Percentiles rank a stretch among this genome's conserved stretches.
phyloP scores from a whole-genome alignment of 2,888 invertebrate species.

The Digitonthophagus gazella region DNA sequence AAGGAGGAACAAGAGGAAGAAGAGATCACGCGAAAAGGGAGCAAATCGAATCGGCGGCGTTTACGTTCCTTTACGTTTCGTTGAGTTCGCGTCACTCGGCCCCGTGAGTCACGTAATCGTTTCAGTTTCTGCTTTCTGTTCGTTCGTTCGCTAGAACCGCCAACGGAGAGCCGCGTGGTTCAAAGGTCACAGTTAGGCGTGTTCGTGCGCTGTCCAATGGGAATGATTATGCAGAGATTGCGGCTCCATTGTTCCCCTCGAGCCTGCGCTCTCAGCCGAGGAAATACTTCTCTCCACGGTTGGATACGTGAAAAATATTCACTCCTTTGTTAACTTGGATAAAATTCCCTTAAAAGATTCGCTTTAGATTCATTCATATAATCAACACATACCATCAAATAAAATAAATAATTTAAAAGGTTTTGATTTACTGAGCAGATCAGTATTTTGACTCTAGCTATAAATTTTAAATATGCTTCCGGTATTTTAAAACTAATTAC shows the following conservation, averaged over 20 bases:
- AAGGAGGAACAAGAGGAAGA: too few species aligned
- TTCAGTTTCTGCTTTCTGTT: not conserved
- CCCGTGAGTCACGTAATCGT: constrained; percentile 5
- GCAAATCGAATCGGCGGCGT: too few species aligned
- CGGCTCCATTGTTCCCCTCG: not conserved
- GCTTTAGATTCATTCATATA: too few species aligned
- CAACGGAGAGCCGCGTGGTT: constrained; percentile 20
- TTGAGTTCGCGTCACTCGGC: not conserved
- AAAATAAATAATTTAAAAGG: too few species aligned
- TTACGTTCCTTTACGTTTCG: too few species aligned
- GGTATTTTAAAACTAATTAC: not conserved
- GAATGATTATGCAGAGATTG: constrained; percentile 17
- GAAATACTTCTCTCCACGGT: not conserved
- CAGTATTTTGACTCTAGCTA: not conserved
- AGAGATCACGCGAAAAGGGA: not conserved
- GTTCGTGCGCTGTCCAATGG: constrained; percentile 24
- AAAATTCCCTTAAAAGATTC: too few species aligned
- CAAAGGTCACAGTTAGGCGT: constrained; percentile 32
- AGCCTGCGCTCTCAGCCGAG: not conserved
- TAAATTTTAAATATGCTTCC: not conserved
- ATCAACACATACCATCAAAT: too few species aligned
- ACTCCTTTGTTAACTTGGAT: not conserved
- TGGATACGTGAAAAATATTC: not conserved
- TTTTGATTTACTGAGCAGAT: too few species aligned
- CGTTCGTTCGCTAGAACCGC: not conserved